Base-by-base conservation (phyloP, 2,888 invertebrate species). In the Hydraecia micacea region DNA sequence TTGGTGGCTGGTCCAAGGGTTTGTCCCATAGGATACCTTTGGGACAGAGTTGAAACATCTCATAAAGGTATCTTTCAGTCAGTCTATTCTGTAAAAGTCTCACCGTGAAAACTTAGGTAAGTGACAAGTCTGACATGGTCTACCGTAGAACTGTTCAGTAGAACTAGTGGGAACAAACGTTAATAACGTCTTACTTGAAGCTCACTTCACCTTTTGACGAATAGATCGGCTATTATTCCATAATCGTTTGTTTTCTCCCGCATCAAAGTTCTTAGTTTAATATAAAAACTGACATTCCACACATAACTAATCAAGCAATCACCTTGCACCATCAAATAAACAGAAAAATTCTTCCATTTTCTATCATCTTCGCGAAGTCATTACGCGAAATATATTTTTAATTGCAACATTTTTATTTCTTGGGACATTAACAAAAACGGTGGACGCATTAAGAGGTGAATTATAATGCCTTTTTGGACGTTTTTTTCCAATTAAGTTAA, bases 401-500 rank as follows among this genome's bases (percentile, higher is more conserved):
- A 95, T 94, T 95, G 91, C 90, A 86, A 87, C 84, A 73, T 86
- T 90, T 92, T 92, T 94, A 91, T 91, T 84, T 85, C 82, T 90
- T 85, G 80, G 81, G 88, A 92, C 95, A 95, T 95, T 95, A 95
- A 92, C 92, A 90, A 92, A 93, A 93, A 93, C 87, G 83, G 92
- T 90, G 88, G 76, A 85, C 88, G 87, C 94, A 94, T 95, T 96
- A 95, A 91, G 92, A 86, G 81, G 90, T 95, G 94, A 96, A 90
- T 92, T 95, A 95, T 94, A 91, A 88, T 86, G 80, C 49, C 58
- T 88, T 85, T 89, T 89, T 84, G 79, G 87, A 88, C 91, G 88
- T 91, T 90, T 94, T 36, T 95, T 95, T 94, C 93, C 94, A 95
- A 95, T 96, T 96, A 95, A 86, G 90, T 93, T 95, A 94, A 95